A percentile compares a stretch with the other conserved stretches of the same genome.
These are phyloP conservation scores for Zootoca vivipara DNA, from an alignment of 2,113 vertebrate species.

Conservation along the genomic window DNA sequence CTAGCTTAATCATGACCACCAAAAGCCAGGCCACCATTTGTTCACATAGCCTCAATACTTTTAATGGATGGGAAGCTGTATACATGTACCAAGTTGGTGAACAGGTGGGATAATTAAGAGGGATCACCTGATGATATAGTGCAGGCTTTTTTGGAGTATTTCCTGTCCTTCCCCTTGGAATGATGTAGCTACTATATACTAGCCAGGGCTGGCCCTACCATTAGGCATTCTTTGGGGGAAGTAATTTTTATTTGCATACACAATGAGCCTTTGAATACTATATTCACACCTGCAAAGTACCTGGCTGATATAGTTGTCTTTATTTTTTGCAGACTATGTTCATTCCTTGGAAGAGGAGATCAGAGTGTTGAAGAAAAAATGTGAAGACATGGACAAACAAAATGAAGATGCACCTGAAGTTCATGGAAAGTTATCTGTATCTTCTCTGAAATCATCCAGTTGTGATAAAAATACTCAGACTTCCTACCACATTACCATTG, in stretches of 20 bases:
- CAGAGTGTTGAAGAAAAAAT: slow-evolving; percentile 67
- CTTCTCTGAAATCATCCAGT: slow-evolving; percentile 25
- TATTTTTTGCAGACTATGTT: slow-evolving; percentile 55
- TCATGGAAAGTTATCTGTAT: neutral
- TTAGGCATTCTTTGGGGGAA: neutral
- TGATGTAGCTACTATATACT: too few species aligned
- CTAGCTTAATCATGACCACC: too few species aligned
- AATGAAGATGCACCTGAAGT: slow-evolving; percentile 48
- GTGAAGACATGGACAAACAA: slow-evolving; percentile 62
- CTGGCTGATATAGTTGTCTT: neutral
- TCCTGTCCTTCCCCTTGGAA: too few species aligned
- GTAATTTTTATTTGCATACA: neutral
- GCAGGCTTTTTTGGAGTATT: too few species aligned
- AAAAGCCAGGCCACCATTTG: too few species aligned
- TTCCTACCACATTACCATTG: slow-evolving; percentile 47
- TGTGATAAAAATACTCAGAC: slow-evolving; percentile 51
- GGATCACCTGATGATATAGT: too few species aligned
- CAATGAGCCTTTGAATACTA: neutral
- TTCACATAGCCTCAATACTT: too few species aligned
- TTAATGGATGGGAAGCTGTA: too few species aligned
- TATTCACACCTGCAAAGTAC: neutral
- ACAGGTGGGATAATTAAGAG: too few species aligned
- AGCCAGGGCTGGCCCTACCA: too few species aligned
- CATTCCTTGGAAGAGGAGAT: slow-evolving; percentile 73
- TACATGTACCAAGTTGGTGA: too few species aligned